A percentile compares a stretch with the other conserved stretches of the same genome.
phyloP scores from a whole-genome alignment of 2,113 vertebrate species.

The Micronisus gabar region DNA sequence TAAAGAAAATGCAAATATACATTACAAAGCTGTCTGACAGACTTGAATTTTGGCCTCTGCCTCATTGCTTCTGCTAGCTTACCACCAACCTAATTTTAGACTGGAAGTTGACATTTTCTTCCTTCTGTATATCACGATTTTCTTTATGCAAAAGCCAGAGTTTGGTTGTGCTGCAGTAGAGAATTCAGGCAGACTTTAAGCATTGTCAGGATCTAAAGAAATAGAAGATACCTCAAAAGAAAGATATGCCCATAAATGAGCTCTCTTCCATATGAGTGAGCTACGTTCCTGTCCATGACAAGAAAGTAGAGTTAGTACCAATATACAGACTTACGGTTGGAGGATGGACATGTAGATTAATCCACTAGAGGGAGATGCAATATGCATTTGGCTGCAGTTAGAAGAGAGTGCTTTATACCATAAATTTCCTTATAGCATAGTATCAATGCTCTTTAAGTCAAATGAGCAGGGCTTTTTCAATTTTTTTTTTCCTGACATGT shows the following conservation, averaged over 20 bases:
- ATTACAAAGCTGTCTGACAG: background rate
- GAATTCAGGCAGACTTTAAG: background rate
- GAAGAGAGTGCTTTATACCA: background rate
- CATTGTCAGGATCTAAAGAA: background rate
- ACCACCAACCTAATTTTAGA: background rate
- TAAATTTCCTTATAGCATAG: background rate
- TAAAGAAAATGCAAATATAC: background rate
- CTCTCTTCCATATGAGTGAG: background rate
- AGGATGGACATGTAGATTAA: background rate
- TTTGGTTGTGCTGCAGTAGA: background rate
- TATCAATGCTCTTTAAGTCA: background rate
- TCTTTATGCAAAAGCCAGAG: background rate
- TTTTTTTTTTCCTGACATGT: background rate
- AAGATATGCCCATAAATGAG: background rate
- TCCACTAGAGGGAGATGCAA: slow-evolving; percentile 56
- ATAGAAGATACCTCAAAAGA: background rate
- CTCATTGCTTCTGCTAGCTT: background rate
- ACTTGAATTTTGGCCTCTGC: background rate
- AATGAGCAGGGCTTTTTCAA: background rate
- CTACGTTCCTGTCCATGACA: background rate
- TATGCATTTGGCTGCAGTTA: background rate
- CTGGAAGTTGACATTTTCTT: background rate
- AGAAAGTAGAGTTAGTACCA: background rate
- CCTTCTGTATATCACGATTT: background rate
- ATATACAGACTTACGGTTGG: background rate